phyloP scores from a whole-genome alignment of 2,113 vertebrate genomes.

The Loxodonta africana region DNA sequence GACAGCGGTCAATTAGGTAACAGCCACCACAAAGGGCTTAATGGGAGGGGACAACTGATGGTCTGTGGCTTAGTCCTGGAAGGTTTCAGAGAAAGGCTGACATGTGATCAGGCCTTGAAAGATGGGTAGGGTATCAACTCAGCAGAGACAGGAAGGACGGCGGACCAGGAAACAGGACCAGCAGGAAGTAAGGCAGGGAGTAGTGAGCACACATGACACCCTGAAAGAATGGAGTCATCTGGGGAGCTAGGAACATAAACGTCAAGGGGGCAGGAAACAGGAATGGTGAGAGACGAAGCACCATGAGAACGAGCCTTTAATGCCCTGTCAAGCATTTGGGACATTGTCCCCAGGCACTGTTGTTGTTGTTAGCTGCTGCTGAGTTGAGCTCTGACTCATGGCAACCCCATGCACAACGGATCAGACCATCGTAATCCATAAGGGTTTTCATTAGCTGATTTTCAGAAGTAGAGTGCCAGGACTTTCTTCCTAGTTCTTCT shows the following conservation, averaged over 20 bases:
- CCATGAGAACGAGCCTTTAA: not conserved
- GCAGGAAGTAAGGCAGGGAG: not conserved
- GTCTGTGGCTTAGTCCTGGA: not conserved
- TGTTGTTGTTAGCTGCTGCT: not conserved
- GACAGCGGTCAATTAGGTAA: not conserved
- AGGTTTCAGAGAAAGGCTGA: not conserved
- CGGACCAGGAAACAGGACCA: not conserved
- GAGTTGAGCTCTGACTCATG: not conserved
- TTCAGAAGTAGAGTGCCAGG: not conserved
- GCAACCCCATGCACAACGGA: not conserved
- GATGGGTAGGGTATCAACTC: not conserved
- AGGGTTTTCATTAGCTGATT: not conserved
- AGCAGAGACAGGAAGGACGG: not conserved
- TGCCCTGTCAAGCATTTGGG: not conserved
- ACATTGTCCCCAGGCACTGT: not conserved
- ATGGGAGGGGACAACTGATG: not conserved
- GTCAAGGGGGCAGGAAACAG: not conserved
- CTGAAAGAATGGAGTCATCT: not conserved
- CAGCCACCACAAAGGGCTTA: not conserved
- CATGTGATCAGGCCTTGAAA: not conserved
- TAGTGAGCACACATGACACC: fast-evolving
- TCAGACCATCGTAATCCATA: not conserved
- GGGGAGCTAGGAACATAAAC: not conserved
- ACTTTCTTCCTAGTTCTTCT: not conserved
- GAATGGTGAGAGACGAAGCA: not conserved